Evolutionary conservation across 2,888 invertebrate species (phyloP), one percentile per base, ranked within the genome.

Genomic region (Anthrax anthrax): DNA sequence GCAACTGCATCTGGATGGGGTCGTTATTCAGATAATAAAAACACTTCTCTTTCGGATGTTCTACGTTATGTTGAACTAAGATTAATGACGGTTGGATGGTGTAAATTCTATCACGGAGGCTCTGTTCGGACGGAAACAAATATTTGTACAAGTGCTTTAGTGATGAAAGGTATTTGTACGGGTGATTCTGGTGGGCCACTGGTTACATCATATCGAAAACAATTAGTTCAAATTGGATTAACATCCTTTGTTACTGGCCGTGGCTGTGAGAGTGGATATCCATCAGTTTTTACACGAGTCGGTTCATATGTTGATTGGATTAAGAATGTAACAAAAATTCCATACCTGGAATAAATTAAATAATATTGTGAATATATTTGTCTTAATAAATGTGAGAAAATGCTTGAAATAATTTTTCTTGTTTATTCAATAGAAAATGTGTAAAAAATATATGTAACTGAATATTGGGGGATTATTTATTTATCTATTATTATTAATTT

Each of bases 171-270:
- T 12, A 19, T n/a, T 3, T 46, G 46, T 19, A 17, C 36, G 1
- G 42, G 46, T 13, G 46, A 46, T 42, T 42, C 42, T 4, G 46
- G 46, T 17, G 46, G 42, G 18, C 46, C 46, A 10, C 27, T 46
- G 16, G 32, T 29, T 13, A 18, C 29, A n/a, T n/a, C 14, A 5
- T 36, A 37, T 10, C 16, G 13, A 18, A 19, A 37, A 16, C 34
- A 38, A 16, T 29, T 14, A 42, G 12, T 12, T 32, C 2, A 41
- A 17, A 42, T 46, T 32, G 46, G 46, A 12, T 4, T 46, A 3
- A 19, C 42, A 39, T 46, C 46, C 13, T 46, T 39, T 18, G 39
- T 14, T 17, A 37, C 37, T 14, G 3, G 9, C 3, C 27, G 19
- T 34, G 39, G 29, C 10, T 42, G 42, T 14, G 8, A 16, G 18